Evolutionary conservation across 2,797 vertebrate species (phyloP).

Genomic region (Meda fulgida): DNA sequence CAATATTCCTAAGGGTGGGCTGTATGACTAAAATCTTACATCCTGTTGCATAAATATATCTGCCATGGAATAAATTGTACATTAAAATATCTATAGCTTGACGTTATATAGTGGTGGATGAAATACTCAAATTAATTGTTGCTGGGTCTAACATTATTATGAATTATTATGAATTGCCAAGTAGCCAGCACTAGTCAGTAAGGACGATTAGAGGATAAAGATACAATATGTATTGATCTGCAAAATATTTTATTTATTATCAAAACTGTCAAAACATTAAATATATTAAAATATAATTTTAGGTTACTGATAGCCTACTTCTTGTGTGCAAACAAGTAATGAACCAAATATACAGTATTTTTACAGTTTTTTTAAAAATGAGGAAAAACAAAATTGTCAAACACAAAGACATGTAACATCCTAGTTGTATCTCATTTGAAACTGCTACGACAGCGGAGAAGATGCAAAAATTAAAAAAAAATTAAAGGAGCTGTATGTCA

Average conservation of each 20-base stretch:
- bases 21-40: background rate
- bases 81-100: background rate
- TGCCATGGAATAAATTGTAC: background rate
- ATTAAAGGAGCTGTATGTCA: too few relatives aligned
- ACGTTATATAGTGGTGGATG: background rate
- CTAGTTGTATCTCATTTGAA: too few relatives aligned
- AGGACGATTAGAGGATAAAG: background rate
- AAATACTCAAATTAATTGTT: background rate
- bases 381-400: too few relatives aligned
- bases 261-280: background rate
- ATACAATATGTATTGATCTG: background rate
- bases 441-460: too few relatives aligned
- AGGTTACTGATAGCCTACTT: too few relatives aligned
- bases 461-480: too few relatives aligned
- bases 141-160: background rate
- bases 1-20: background rate
- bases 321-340: background rate
- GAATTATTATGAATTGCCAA: background rate
- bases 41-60: background rate
- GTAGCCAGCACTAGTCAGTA: background rate
- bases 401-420: too few relatives aligned
- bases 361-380: too few relatives aligned
- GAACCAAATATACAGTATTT: background rate
- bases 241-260: too few relatives aligned
- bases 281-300: background rate